Evolutionary conservation across 2,888 invertebrate genomes (phyloP), one percentile per base, ranked within the genome.

Genomic region (Archips xylosteana): DNA sequence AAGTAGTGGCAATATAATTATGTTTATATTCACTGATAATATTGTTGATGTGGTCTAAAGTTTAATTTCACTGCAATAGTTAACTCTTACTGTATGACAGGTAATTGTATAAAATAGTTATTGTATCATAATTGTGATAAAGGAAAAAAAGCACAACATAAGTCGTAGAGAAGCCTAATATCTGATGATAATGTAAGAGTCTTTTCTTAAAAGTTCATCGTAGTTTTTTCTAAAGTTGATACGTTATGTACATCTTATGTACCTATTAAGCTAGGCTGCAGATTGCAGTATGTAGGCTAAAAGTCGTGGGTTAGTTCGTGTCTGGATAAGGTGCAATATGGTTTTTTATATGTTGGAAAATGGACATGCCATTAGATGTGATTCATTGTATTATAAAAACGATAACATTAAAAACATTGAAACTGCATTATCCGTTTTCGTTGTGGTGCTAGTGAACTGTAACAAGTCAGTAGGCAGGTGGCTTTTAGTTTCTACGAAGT

Each of bases 81-180:
- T 67, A 39, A 45, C 39, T 67, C 66, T 84, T 87, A 87, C 89
- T 92, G 90, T 91, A 86, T 90, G 85, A 91, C 90, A 91, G 90
- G 85, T 83, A 80, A 84, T 86, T 88, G 83, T 90, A 87, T 85
- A 88, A 87, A 1, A 87, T 90, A 89, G 83, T 86, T 87, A 86
- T 85, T 89, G 85, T 92, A 90, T 84, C 83, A 87, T 92, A 85
- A 89, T 86, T 93, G 94, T 94, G 94, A 94, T 94, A 94, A 90
- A 88, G 85, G 84, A 87, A 91, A 90, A 45, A 89, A 92, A 90
- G 94, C 94, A 94, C 93, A 94, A 94, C 85, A 89, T 91, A 87
- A 91, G 86, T 87, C 85, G 89, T 90, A 91, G 87, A 85, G 85
- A 89, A 89, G 92, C 92, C 94, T 94, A 92, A 92, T 91, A 54